A percentile compares a stretch with the other conserved stretches of the same genome.
phyloP scores from a whole-genome alignment of 2,113 vertebrate genomes.

The Sturnira hondurensis region DNA sequence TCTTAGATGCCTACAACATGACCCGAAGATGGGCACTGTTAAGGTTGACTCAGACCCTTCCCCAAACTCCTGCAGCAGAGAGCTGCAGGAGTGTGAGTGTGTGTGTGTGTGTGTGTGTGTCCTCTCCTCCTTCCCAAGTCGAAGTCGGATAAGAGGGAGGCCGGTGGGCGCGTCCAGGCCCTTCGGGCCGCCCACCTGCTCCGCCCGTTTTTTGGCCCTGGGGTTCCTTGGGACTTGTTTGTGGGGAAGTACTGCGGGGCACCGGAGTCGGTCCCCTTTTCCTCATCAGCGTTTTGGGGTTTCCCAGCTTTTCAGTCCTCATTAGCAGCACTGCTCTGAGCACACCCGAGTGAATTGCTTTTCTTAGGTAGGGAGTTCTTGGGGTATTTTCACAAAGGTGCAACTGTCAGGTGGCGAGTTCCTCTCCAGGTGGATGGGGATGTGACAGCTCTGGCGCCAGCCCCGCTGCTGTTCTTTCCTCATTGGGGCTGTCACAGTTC shows the following conservation, averaged over 20 bases:
- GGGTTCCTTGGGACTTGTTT: neutral
- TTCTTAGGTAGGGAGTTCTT: neutral
- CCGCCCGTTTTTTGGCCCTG: neutral
- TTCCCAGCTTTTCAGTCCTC: neutral
- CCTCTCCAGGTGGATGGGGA: neutral
- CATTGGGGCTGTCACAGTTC: neutral
- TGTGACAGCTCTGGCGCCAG: rapidly evolving
- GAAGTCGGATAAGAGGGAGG: neutral
- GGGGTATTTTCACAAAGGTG: neutral
- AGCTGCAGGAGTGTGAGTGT: neutral
- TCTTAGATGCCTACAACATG: neutral
- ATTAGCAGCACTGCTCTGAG: neutral
- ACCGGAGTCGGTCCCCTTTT: neutral
- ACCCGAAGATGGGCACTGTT: neutral
- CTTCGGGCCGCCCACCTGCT: neutral
- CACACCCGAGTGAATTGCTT: neutral
- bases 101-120: neutral
- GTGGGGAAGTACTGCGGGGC: neutral
- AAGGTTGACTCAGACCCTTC: neutral
- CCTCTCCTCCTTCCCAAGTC: neutral
- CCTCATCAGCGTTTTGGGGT: no score
- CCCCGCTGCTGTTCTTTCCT: neutral
- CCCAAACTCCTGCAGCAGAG: neutral
- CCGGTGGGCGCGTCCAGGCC: neutral
- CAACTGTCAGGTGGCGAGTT: no score